Evolutionary conservation across 1,140 invertebrate genomes (phyloP), one percentile per base, ranked within the genome.

Genomic region (Anastrepha ludens): DNA sequence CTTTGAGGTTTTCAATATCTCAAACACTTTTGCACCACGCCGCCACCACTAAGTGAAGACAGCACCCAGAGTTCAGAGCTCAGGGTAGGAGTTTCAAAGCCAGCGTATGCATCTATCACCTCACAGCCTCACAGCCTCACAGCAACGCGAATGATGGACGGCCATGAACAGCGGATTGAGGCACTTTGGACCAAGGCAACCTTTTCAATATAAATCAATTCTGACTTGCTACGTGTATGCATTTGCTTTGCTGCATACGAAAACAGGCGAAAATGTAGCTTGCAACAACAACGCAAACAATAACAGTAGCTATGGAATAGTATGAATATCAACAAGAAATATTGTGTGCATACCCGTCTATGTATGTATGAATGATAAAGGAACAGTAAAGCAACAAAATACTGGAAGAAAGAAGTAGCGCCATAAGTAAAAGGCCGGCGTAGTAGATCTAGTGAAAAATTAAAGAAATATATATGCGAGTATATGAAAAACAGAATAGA

Each of bases 151-250:
- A 55, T 8, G 47, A 20, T 81, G 44, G 74, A 47, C 44, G 74
- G 44, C 17, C 44, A 78, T 50, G 47, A n/a, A 7, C 44, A 8
- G n/a, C n/a, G 74, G 47, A 39, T 78, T 78, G 47, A 55, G 74
- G 5, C 44, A 44, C 44, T 17, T 78, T 78, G 74, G 47, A 44
- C 44, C 47, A 78, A 50, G n/a, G 74, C 29, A 86, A 86, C 85
- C 44, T 39, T 86, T 86, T 62, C 59, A 86, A 60, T 86, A 86
- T 62, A 86, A 86, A 86, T 86, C 85, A 86, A 86, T 86, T 86
- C 85, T 60, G 85, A 86, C 85, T 86, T 86, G 58, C 29, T 62
- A 29, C 29, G 29, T 29, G 29, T 29, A 86, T 62, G 59, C 29
- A 60, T 60, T 86, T 86, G 55, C 59, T 60, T 62, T 59, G 50